Evolutionary conservation across 2,888 invertebrate species (phyloP).

Genomic region (Cheilosia soror): DNA sequence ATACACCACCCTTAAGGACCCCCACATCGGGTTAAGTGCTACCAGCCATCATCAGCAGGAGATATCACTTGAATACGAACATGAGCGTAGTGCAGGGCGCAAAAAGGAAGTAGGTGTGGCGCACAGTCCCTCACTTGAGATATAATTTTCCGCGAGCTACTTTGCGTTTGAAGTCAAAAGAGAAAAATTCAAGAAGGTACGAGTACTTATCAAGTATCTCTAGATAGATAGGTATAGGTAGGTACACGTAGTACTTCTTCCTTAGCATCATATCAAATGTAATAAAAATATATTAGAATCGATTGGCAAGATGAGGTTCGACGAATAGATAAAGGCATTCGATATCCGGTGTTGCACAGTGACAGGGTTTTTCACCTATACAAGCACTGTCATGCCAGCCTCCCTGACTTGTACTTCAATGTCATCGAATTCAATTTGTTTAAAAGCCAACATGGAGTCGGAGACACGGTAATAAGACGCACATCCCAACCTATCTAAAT

Average conservation of each 20-base stretch:
- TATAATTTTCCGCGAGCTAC: slow-evolving; percentile 70
- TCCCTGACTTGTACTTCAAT: slow-evolving; percentile 27
- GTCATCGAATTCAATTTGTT: slow-evolving; percentile 73
- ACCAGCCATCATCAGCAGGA: slow-evolving; percentile 44
- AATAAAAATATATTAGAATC: slow-evolving; percentile 74
- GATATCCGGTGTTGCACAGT: slow-evolving; percentile 54
- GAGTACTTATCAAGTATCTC: slow-evolving; percentile 58
- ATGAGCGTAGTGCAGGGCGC: not conserved
- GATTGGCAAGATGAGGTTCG: slow-evolving; percentile 67
- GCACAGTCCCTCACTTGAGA: slow-evolving; percentile 35
- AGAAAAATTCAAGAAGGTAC: slow-evolving; percentile 49
- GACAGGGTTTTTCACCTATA: not conserved
- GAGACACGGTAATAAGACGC: slow-evolving; percentile 55
- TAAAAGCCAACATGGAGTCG: slow-evolving; percentile 65
- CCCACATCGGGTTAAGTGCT: slow-evolving; percentile 67
- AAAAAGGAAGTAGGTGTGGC: slow-evolving; percentile 40
- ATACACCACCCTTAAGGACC: slow-evolving; percentile 5
- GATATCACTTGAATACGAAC: slow-evolving; percentile 58
- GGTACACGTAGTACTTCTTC: not conserved
- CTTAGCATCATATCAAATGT: slow-evolving; percentile 60
- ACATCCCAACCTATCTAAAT: slow-evolving; percentile 58
- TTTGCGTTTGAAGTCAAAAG: slow-evolving; percentile 66
- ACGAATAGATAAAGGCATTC: slow-evolving; percentile 56
- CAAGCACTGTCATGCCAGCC: not conserved
- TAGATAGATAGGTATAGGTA: not conserved